phyloP scores from a whole-genome alignment of 2,113 vertebrate species.

The Mesocricetus auratus region DNA sequence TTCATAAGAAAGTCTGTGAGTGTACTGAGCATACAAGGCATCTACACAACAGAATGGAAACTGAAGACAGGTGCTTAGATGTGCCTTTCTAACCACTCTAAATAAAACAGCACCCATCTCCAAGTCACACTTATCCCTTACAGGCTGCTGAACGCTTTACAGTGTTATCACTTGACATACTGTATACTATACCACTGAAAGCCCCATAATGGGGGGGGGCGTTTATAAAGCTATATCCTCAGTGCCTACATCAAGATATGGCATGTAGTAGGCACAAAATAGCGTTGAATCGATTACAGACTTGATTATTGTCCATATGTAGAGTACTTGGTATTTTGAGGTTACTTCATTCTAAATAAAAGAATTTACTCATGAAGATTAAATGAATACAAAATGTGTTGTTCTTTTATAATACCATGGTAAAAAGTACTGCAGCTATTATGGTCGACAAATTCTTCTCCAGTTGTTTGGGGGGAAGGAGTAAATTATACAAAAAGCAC shows the following conservation, averaged over 20 bases:
- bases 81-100: not conserved
- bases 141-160: not conserved
- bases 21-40: slow-evolving; percentile 13
- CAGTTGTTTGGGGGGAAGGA: not conserved
- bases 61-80: not conserved
- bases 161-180: not conserved
- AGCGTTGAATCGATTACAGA: not conserved
- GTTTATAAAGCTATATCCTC: not conserved
- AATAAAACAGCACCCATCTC: not conserved
- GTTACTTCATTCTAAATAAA: slow-evolving; percentile 61
- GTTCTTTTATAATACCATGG: slow-evolving; percentile 6
- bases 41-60: not conserved
- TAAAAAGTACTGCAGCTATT: slow-evolving; percentile 60
- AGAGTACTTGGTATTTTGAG: slow-evolving; percentile 22
- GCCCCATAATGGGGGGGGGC: not conserved
- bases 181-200: not conserved
- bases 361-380: slow-evolving; percentile 31
- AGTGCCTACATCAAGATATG: slow-evolving; percentile 16
- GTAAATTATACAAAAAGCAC: slow-evolving; percentile 71
- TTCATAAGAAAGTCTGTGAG: slow-evolving; percentile 33
- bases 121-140: not conserved
- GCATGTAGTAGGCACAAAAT: not conserved
- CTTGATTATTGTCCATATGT: not conserved
- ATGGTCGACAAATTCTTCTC: slow-evolving; percentile 49
- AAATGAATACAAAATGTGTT: slow-evolving; percentile 56